Percentiles rank a stretch among this genome's conserved stretches.
Evolutionary conservation across 2,888 invertebrate genomes (phyloP).

Genomic region (Nephrotoma flavescens): DNA sequence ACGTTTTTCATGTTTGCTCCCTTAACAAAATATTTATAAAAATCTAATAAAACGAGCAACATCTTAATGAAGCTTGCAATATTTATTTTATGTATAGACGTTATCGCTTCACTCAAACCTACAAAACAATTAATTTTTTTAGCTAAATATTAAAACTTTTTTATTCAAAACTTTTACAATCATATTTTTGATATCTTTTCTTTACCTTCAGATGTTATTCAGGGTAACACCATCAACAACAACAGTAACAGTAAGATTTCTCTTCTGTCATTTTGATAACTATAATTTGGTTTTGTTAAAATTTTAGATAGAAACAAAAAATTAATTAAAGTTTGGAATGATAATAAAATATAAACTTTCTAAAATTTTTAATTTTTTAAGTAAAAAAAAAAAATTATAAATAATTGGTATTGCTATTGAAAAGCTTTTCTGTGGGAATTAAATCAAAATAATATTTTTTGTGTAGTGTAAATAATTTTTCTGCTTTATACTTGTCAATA

Average conservation of each 20-base stretch:
- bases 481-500: too few relatives aligned
- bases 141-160: background rate
- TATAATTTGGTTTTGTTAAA: background rate
- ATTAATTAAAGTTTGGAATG: background rate
- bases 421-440: too few relatives aligned
- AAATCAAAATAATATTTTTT: too few relatives aligned
- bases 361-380: background rate
- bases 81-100: background rate
- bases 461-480: too few relatives aligned
- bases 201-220: background rate
- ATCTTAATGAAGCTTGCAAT: background rate
- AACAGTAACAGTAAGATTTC: background rate
- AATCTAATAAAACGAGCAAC: background rate
- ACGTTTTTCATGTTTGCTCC: background rate
- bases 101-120: background rate
- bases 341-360: background rate
- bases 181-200: background rate
- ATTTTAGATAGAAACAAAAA: background rate
- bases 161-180: background rate
- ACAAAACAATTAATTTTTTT: background rate
- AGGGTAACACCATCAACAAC: background rate
- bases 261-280: background rate
- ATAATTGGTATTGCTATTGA: background rate
- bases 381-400: background rate
- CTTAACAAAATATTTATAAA: background rate